phyloP scores from a whole-genome alignment of 2,797 vertebrate species.

The Betta splendens region DNA sequence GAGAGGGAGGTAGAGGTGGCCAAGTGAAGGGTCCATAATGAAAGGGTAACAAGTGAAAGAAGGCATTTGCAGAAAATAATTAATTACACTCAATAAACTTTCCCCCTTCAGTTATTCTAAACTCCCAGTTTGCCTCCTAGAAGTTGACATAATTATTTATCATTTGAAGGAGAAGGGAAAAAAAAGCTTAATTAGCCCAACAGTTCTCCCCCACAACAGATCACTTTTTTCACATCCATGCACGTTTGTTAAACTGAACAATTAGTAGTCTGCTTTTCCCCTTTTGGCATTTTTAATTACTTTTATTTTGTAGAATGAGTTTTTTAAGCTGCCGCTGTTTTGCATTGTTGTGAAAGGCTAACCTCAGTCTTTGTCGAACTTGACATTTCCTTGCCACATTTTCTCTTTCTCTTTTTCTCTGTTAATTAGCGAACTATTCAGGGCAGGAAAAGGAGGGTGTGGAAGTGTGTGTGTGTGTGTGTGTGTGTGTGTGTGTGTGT shows the following conservation, averaged over 20 bases:
- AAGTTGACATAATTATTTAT: constrained; percentile 63
- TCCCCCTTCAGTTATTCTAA: constrained; percentile 36
- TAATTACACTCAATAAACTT: constrained; percentile 57
- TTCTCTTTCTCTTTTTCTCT: constrained; percentile 20
- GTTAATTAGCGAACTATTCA: constrained; percentile 63
- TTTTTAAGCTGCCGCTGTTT: constrained; percentile 45
- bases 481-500: no score
- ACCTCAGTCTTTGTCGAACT: constrained; percentile 60
- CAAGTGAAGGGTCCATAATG: constrained; percentile 40
- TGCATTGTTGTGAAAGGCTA: constrained; percentile 48
- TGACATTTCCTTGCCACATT: constrained; percentile 57
- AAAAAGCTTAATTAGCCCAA: constrained; percentile 57
- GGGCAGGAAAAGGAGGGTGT: constrained; percentile 16
- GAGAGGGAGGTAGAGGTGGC: constrained; percentile 22
- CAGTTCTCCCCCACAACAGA: constrained; percentile 41
- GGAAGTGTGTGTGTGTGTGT: no score
- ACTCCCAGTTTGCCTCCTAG: constrained; percentile 47
- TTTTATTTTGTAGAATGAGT: constrained; percentile 45
- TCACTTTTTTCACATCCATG: constrained; percentile 24
- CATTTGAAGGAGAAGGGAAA: constrained; percentile 47
- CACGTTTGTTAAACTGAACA: constrained; percentile 48
- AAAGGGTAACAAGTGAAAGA: constrained; percentile 47
- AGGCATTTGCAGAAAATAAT: constrained; percentile 48
- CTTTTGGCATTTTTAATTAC: constrained; percentile 63
- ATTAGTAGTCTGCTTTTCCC: constrained; percentile 38